A percentile compares a stretch with the other conserved stretches of the same genome.
These are phyloP conservation scores for Episyrphus balteatus DNA, from an alignment of 1,140 invertebrate species.

Conservation along the genomic window DNA sequence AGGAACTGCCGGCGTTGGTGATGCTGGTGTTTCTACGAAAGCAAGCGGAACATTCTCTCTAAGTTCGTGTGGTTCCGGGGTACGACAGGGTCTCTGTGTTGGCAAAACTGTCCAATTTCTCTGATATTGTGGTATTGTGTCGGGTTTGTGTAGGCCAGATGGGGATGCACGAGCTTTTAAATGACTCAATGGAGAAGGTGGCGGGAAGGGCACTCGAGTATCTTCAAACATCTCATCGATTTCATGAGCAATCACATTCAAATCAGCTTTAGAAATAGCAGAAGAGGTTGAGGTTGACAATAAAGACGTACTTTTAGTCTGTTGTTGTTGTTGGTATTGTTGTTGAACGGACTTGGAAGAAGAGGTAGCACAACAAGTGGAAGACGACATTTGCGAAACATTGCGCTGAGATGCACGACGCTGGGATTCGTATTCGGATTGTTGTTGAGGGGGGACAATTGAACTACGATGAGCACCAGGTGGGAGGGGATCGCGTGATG, in stretches of 20 bases:
- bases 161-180: constrained; percentile 26
- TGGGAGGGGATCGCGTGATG: constrained; percentile 25
- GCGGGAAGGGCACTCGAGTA: constrained; percentile 26
- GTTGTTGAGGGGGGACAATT: constrained; percentile 9
- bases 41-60: constrained; percentile 34
- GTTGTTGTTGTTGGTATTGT: constrained; percentile 6
- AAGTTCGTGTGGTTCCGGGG: constrained; percentile 38
- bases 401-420: too few relatives aligned
- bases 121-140: constrained; percentile 48
- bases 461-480: constrained; percentile 20
- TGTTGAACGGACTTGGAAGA: constrained; percentile 32
- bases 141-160: constrained; percentile 44
- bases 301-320: constrained; percentile 9
- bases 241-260: constrained; percentile 26
- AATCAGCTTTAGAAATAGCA: constrained; percentile 16
- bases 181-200: constrained; percentile 34
- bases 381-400: too few relatives aligned
- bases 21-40: constrained; percentile 27
- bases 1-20: background rate
- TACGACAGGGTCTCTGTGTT: constrained; percentile 40
- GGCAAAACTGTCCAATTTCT: constrained; percentile 45
- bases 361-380: constrained; percentile 14
- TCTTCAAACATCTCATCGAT: constrained; percentile 29
- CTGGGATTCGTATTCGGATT: too few relatives aligned
- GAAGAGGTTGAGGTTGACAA: constrained; percentile 1